A percentile compares a stretch with the other conserved stretches of the same genome.
Conservation (phyloP, 2,797 vertebrate genomes). For the Esox masquinongy region DNA sequence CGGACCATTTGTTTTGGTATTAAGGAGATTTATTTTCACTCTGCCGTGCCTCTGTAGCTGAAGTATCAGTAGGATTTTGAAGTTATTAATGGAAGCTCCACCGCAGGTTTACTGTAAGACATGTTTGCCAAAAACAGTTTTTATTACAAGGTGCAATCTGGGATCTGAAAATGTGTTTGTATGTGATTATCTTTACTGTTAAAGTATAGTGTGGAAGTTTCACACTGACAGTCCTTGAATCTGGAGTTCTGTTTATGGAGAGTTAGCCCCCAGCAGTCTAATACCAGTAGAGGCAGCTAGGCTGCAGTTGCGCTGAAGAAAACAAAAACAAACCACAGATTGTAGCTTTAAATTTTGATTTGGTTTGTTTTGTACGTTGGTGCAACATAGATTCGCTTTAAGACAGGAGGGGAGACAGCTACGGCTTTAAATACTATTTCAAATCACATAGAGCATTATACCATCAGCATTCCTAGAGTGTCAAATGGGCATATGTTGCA, state of each 20-base stretch:
- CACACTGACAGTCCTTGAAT: background rate
- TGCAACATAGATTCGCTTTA: no score
- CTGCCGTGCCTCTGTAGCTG: background rate
- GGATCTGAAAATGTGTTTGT: background rate
- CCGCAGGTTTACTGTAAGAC: slow-evolving; percentile 9
- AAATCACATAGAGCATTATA: background rate
- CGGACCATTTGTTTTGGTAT: slow-evolving; percentile 16
- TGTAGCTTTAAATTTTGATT: background rate
- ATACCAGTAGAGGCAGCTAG: background rate
- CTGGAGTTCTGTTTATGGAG: background rate
- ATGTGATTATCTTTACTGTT: no score
- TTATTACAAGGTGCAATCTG: background rate
- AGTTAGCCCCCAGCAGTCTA: background rate
- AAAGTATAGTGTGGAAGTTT: background rate
- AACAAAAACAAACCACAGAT: background rate
- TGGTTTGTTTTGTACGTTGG: no score
- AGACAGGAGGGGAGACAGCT: background rate
- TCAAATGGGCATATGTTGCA: no score
- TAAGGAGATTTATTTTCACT: slow-evolving; percentile 20
- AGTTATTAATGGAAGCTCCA: slow-evolving; percentile 5
- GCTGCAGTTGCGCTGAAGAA: background rate
- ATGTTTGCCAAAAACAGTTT: background rate
- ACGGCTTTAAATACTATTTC: background rate
- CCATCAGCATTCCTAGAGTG: no score
- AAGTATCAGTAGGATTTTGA: background rate